Percentiles rank a stretch among this genome's conserved stretches.
Evolutionary conservation across 2,888 invertebrate species (phyloP).

Genomic region (Ichneumon xanthorius): DNA sequence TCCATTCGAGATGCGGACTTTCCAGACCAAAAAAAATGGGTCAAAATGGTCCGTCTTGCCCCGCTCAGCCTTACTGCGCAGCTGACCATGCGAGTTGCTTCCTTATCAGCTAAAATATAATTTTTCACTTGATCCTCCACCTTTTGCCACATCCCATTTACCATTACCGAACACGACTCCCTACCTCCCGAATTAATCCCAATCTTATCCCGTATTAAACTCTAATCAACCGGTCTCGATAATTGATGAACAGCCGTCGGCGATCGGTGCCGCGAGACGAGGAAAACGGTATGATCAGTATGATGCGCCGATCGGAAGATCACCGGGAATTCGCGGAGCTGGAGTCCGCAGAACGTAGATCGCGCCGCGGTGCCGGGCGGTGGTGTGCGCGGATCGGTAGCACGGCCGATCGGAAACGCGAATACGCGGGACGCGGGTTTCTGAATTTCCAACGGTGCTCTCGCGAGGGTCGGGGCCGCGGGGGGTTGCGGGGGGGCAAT

Average conservation of each 20-base stretch:
- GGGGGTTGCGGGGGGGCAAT: neutral
- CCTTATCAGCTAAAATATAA: neutral
- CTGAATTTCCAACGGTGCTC: constrained; percentile 63
- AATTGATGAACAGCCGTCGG: neutral
- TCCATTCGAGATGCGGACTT: no score
- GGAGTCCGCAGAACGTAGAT: constrained; percentile 17
- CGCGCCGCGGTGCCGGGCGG: constrained; percentile 2
- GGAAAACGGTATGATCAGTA: neutral
- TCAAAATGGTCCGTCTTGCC: no score
- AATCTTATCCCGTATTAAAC: neutral
- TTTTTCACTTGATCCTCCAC: neutral
- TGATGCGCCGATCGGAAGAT: constrained; percentile 26
- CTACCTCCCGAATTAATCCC: neutral
- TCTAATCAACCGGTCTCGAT: neutral
- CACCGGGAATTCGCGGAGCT: constrained; percentile 32
- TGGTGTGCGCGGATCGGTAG: neutral
- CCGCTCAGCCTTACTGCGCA: no score
- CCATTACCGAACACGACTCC: neutral
- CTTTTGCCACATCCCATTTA: neutral
- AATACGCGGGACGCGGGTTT: constrained; percentile 59
- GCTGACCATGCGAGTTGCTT: no score
- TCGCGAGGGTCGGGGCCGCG: neutral
- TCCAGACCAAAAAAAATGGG: no score
- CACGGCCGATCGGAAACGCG: constrained; percentile 66
- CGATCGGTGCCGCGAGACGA: constrained; percentile 3